Conservation (phyloP, 1,140 invertebrate species). For the Papilio aristodemus region DNA sequence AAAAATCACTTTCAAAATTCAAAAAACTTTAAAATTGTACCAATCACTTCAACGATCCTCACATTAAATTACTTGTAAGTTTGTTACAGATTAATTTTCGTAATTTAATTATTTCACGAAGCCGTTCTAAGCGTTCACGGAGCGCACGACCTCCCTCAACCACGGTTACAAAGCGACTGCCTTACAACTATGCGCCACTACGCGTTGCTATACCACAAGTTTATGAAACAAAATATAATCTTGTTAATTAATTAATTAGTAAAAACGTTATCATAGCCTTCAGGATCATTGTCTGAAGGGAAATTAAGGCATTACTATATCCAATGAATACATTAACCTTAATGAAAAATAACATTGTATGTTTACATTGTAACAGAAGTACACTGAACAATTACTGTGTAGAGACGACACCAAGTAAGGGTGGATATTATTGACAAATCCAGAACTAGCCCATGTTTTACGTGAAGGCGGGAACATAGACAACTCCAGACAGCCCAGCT, state of each 20-base stretch:
- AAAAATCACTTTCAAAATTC: background rate
- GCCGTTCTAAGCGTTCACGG: background rate
- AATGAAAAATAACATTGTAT: background rate
- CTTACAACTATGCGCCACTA: conserved; percentile 17
- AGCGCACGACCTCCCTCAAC: conserved; percentile 1
- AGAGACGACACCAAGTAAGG: no score
- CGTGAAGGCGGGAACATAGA: no score
- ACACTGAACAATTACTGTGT: background rate
- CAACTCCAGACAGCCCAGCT: no score
- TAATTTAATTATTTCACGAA: conserved; percentile 31
- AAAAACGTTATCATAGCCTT: conserved; percentile 22
- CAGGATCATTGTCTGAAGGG: conserved; percentile 16
- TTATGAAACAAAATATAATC: conserved; percentile 25
- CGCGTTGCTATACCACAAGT: conserved; percentile 10
- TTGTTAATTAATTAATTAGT: conserved; percentile 26
- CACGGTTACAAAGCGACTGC: conserved; percentile 6
- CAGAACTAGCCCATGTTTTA: no score
- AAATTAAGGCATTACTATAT: conserved; percentile 15
- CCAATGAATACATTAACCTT: conserved; percentile 8
- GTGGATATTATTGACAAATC: no score
- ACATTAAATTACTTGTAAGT: conserved; percentile 6
- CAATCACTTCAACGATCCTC: conserved; percentile 16
- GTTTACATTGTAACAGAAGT: background rate
- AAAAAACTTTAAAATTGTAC: background rate
- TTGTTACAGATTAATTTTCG: conserved; percentile 19